These are phyloP conservation scores for Tauraco erythrolophus DNA, from an alignment of 2,113 vertebrate genomes.

Conservation along the genomic window DNA sequence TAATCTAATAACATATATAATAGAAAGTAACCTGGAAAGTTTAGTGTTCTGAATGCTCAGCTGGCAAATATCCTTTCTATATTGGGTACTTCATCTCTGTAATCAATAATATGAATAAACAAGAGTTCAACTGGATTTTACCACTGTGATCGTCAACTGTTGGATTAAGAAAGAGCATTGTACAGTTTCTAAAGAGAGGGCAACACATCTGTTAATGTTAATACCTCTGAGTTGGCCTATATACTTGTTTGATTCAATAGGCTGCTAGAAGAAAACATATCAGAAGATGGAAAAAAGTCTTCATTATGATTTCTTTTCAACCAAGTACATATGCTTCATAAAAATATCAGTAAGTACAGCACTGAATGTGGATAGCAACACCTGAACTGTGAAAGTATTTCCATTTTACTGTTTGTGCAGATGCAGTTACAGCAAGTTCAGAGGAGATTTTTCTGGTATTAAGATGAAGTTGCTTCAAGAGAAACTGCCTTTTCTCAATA, in stretches of 20 bases:
- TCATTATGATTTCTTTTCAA: not conserved
- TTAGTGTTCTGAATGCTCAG: not conserved
- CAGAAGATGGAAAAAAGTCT: not conserved
- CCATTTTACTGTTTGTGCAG: not conserved
- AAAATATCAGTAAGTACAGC: not conserved
- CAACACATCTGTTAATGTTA: not conserved
- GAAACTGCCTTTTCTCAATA: not conserved
- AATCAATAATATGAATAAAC: not conserved
- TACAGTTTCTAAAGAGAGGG: not conserved
- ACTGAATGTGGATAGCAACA: not conserved
- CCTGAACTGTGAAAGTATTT: not conserved
- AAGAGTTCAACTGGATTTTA: not conserved
- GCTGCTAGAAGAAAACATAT: not conserved
- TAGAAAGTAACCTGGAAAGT: not conserved
- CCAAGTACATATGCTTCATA: not conserved
- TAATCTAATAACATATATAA: not conserved
- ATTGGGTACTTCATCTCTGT: not conserved
- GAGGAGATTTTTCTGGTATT: not conserved
- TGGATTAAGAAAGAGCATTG: not conserved
- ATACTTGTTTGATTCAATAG: not conserved
- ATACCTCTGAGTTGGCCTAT: not conserved
- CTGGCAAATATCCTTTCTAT: not conserved
- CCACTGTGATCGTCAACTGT: not conserved
- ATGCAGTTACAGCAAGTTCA: not conserved
- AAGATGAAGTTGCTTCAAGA: not conserved